Percentiles rank a stretch among this genome's conserved stretches.
Conservation (phyloP, 2,797 vertebrate species). For the Balearica regulorum region DNA sequence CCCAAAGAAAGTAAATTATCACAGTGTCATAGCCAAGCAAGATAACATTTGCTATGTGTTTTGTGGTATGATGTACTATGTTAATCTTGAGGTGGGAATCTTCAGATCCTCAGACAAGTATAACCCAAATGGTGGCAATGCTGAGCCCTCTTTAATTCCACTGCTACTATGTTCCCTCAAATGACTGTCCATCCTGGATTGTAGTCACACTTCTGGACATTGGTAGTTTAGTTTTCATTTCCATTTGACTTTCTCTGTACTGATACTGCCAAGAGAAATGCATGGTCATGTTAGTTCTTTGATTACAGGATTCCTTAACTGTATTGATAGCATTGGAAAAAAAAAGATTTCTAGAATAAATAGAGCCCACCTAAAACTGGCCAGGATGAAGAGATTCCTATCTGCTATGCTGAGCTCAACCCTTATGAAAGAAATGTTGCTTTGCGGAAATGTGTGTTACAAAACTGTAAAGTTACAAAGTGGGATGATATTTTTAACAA, state of each 20-base stretch:
- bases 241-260: neutral
- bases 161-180: neutral
- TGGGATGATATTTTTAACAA: neutral
- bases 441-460: neutral
- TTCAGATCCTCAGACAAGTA: neutral
- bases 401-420: fast-evolving
- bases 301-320: neutral
- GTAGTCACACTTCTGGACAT: neutral
- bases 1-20: neutral
- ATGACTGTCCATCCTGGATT: neutral
- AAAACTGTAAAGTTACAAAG: neutral
- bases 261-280: neutral
- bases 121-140: neutral
- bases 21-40: neutral
- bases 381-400: neutral
- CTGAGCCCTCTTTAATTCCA: neutral
- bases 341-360: neutral
- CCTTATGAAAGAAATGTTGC: fast-evolving
- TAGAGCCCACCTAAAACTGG: neutral
- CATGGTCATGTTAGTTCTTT: neutral
- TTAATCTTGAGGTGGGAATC: neutral
- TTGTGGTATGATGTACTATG: neutral
- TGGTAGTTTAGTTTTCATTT: neutral
- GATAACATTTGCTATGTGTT: neutral
- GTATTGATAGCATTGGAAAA: neutral